Evolutionary conservation across 2,797 vertebrate species (phyloP).

Genomic region (Chelidonichthys spinosus): DNA sequence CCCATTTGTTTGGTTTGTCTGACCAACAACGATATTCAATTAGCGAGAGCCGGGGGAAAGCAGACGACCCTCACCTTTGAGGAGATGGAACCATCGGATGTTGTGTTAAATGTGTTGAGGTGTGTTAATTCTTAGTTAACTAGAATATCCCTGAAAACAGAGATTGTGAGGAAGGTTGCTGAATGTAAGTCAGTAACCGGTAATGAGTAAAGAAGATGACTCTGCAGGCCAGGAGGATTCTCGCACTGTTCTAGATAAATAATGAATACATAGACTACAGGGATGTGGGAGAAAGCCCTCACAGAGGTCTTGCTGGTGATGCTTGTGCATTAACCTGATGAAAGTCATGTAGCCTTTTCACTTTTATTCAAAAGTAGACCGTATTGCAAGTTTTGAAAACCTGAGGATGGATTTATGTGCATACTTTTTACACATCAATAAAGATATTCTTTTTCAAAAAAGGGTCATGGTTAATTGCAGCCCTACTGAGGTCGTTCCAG

Average conservation of each 20-base stretch:
- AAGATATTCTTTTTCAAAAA: too few relatives aligned
- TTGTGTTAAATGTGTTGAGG: background rate
- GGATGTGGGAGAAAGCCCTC: background rate
- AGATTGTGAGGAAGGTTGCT: background rate
- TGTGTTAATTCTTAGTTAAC: background rate
- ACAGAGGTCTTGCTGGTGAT: background rate
- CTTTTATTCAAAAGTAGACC: background rate
- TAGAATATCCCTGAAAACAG: background rate
- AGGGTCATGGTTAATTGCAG: background rate
- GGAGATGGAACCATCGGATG: background rate
- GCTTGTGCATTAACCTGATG: background rate
- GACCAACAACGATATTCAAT: background rate
- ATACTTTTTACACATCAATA: background rate
- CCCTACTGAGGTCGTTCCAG: background rate
- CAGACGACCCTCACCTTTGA: background rate
- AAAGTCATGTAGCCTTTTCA: background rate
- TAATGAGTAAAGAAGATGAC: conserved; percentile 1
- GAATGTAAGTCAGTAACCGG: background rate
- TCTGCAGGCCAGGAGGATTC: background rate
- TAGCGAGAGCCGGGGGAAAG: background rate
- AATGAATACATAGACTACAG: background rate
- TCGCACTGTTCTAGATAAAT: background rate
- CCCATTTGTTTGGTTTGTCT: background rate
- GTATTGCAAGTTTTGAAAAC: background rate
- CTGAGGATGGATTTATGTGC: background rate